Percentiles rank a stretch among this genome's conserved stretches.
These are phyloP conservation scores for Catonia carolina DNA, from an alignment of 2,888 invertebrate species.

Conservation along the genomic window DNA sequence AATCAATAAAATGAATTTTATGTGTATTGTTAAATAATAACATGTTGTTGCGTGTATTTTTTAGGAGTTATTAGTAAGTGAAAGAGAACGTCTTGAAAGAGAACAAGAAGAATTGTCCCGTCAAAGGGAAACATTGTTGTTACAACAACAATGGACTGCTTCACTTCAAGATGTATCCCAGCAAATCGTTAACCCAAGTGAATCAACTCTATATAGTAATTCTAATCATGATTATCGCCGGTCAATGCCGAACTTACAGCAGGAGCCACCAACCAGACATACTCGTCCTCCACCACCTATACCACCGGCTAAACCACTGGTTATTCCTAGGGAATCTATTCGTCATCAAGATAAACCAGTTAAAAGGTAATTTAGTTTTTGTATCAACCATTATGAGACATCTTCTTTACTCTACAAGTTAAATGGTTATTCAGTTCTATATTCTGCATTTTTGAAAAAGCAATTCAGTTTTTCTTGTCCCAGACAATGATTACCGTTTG, in stretches of 20 bases:
- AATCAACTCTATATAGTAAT: neutral
- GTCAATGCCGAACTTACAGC: conserved; percentile 53
- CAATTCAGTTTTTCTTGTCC: no score
- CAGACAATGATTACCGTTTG: no score
- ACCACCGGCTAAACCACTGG: conserved; percentile 51
- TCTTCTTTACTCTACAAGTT: no score
- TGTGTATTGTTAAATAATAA: no score
- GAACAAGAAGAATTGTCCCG: conserved; percentile 71
- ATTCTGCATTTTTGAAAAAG: no score
- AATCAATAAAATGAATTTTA: no score
- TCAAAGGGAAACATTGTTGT: conserved; percentile 58
- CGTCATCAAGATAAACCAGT: conserved; percentile 1
- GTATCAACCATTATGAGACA: no score
- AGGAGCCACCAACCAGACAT: conserved; percentile 35
- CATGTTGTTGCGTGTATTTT: no score
- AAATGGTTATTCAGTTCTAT: no score
- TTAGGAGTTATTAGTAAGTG: conserved; percentile 67
- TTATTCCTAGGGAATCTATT: conserved; percentile 15
- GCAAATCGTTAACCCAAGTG: conserved; percentile 29
- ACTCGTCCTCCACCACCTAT: conserved; percentile 43
- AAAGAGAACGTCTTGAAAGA: conserved; percentile 66
- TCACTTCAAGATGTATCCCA: conserved; percentile 58
- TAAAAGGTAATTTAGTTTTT: neutral
- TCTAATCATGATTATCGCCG: conserved; percentile 48
- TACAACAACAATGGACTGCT: conserved; percentile 23